Conservation (phyloP, 2,797 vertebrate genomes). For the Sorex maritimensis region DNA sequence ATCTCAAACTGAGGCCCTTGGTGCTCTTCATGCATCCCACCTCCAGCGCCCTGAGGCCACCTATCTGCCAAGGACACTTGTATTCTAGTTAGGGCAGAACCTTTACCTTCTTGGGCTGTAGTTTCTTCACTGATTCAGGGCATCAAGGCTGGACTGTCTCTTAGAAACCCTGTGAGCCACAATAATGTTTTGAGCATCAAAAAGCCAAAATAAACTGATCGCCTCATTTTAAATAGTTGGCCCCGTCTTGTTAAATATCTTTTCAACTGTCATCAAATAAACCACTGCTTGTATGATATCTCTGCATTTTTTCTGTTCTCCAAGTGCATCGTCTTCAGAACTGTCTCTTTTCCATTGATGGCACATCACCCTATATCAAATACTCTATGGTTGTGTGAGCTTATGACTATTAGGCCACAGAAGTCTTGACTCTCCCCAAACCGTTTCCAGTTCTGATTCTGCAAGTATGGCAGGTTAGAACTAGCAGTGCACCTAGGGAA, state of each 20-base stretch:
- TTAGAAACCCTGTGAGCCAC: neutral
- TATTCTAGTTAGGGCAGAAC: neutral
- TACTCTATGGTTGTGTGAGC: too few species aligned
- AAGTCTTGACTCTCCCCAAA: neutral
- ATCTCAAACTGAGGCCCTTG: neutral
- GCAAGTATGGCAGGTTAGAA: neutral
- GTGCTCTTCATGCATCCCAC: neutral
- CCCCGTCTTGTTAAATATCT: neutral
- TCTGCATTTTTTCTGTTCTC: neutral
- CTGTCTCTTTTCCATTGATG: too few species aligned
- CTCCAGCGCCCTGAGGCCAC: neutral
- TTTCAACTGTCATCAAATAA: neutral
- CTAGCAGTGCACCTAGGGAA: neutral
- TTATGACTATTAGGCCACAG: neutral
- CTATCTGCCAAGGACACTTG: neutral
- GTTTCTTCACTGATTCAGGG: constrained; percentile 4
- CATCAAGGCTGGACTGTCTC: neutral
- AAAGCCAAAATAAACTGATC: constrained; percentile 3
- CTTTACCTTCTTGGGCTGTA: neutral
- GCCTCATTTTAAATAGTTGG: neutral
- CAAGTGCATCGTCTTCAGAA: neutral
- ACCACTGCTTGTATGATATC: too few species aligned
- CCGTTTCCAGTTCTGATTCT: neutral
- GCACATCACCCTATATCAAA: too few species aligned
- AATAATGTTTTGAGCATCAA: neutral